Base-by-base conservation (phyloP, 1,140 invertebrate genomes). In the Brachionus koreanus region DNA sequence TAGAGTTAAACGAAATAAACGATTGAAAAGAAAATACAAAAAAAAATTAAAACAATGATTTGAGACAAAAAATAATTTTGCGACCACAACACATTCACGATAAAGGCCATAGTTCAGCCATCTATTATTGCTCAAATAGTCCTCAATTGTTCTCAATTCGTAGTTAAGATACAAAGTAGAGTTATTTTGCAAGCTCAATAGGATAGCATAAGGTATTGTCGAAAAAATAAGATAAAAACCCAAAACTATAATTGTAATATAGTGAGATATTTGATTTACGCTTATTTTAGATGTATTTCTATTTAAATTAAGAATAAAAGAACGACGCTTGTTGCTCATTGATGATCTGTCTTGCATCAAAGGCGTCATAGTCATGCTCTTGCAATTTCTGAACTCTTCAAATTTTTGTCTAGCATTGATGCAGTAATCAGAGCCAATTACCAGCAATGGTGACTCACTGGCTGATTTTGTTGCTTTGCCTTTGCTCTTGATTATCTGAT, bases 31-130 rank as follows among this genome's bases (percentile, higher is more conserved):
- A 74, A 74, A 74, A 46, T 74, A 74, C 5, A 74, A 25, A 46
- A 74, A 74, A 74, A 74, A 74, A 13, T 74, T 74, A 46, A 74
- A 74, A 19, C 39, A 74, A 13, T 74, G 69, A 74, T 74, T 46
- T 16, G 39, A 74, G 13, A 25, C 19, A 74, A 74, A 74, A 74
- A 74, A 74, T 46, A 74, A 39, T 19, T 29, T 74, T 12, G 69
- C 42, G 9, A 74, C 69, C 16, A 46, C 42, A 5, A 46, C 69
- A 43, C 19, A 74, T 19, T 74, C 69, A 2, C 69, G 0, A 46
- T 43, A 74, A 1, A 74, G 16, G 29, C 69, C 69, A 74, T 25
- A 46, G 6, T 46, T 23, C 19, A 74, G 3, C 69, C 69, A 74
- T 29, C 10, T 43, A 1, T 46, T 43, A 33, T 74, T 29, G 19